A percentile compares a stretch with the other conserved stretches of the same genome.
phyloP scores from a whole-genome alignment of 2,888 invertebrate genomes.

The Halictus ligatus region DNA sequence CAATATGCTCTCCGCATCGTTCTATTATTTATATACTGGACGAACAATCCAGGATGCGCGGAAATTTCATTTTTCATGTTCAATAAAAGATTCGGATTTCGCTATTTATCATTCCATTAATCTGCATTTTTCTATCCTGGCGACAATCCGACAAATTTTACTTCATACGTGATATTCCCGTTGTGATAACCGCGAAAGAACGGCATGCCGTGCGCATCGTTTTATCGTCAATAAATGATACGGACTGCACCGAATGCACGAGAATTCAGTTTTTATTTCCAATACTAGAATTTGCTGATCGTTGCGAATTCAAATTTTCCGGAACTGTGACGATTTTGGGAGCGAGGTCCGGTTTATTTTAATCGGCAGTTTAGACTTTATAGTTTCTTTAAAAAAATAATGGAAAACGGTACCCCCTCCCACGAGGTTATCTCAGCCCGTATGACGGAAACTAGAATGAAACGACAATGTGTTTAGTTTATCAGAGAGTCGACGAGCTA shows the following conservation, averaged over 20 bases:
- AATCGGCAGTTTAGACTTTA: not conserved
- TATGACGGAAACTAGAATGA: not conserved
- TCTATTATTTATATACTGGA: not conserved
- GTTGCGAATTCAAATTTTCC: not conserved
- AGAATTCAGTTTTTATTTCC: not conserved
- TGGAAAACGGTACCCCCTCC: not conserved
- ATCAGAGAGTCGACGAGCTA: not conserved
- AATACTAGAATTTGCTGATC: not conserved
- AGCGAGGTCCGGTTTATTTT: no score
- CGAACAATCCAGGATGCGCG: not conserved
- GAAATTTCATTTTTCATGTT: not conserved
- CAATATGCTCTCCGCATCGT: not conserved
- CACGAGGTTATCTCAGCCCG: not conserved
- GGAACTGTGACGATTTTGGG: not conserved
- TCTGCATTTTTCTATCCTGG: not conserved
- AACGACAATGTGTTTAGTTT: not conserved
- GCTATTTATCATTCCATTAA: slow-evolving; percentile 1
- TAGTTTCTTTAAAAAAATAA: not conserved
- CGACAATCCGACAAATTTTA: not conserved
- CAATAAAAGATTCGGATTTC: not conserved
- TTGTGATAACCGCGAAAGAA: not conserved
- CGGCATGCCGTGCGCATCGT: not conserved
- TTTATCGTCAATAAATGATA: not conserved
- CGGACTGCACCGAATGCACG: not conserved
- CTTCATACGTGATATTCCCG: not conserved